Evolutionary conservation across 2,797 vertebrate genomes (phyloP), one percentile per base, ranked within the genome.

Genomic region (Thamnophis elegans): DNA sequence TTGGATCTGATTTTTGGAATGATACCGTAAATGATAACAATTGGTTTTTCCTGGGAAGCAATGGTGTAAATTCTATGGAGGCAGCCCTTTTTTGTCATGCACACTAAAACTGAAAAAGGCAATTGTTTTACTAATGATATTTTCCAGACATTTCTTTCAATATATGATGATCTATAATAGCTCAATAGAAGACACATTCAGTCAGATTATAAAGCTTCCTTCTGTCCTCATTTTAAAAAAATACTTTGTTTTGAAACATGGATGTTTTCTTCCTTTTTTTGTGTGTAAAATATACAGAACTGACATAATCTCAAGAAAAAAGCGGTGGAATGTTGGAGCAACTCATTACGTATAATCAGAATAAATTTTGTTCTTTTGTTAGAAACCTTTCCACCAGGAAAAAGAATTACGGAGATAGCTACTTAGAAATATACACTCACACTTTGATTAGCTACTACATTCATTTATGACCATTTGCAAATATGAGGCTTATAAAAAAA

Each of bases 1-100:
- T 97, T 97, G 97, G 97, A 92, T 97, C 98, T 93, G 94, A 93
- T 87, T 93, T 98, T 97, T 98, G 98, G 98, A 98, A 97, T 87
- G 91, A 91, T 36, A 97, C 94, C 97, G 98, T 98, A 98, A 98
- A 95, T 95, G 94, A 88, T 86, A 92, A 89, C 95, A 2, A 60
- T 92, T 92, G 68, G 85, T 88, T 94, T 95, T 96, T 58, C 94
- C 91, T 86, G 92, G 53, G 96, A 90, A 95, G 95, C 88, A 68
- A 89, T 78, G 91, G 95, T 94, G 91, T 93, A 95, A 95, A 47
- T 94, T 96, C 93, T 93, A 86, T 96, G 92, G 87, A 94, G 92
- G 88, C 96, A 96, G 97, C 96, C 25, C 95, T 97, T 97, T 90
- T 92, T 95, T 97, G 95, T 97, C 97, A 98, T 97, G 97, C 97